Percentiles rank a stretch among this genome's conserved stretches.
These are phyloP conservation scores for Pseudeuparius sepicola DNA, from an alignment of 2,888 invertebrate genomes.

Conservation along the genomic window DNA sequence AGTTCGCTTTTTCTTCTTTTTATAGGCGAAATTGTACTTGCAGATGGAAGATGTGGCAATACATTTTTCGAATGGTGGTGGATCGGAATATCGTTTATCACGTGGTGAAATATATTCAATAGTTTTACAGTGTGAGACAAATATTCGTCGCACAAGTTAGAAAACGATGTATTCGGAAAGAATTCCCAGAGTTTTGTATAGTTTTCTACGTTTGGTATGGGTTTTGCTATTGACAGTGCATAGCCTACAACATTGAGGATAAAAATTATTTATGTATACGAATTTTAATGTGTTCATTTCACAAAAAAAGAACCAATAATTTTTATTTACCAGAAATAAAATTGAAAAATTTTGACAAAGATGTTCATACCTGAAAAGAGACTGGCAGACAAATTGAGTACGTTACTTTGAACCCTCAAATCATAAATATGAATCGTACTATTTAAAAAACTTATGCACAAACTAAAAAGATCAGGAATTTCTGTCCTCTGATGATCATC, in stretches of 20 bases:
- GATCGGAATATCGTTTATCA: constrained; percentile 62
- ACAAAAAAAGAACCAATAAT: no score
- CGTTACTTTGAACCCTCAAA: constrained; percentile 40
- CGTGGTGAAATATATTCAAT: constrained; percentile 64
- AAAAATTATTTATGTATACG: no score
- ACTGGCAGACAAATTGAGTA: constrained; percentile 46
- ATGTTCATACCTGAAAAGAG: constrained; percentile 47
- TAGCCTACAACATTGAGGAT: constrained; percentile 28
- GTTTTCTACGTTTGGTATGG: constrained; percentile 22
- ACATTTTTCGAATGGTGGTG: constrained; percentile 43
- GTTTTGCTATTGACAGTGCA: constrained; percentile 25
- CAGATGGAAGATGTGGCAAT: constrained; percentile 45
- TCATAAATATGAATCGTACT: constrained; percentile 46
- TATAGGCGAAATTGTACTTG: constrained; percentile 40
- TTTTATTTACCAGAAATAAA: no score
- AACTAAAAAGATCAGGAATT: constrained; percentile 32
- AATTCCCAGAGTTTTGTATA: constrained; percentile 34
- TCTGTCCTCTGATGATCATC: no score
- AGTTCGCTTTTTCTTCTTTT: constrained; percentile 38
- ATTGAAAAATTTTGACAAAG: no score
- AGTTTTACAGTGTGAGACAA: constrained; percentile 58
- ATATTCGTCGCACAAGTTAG: constrained; percentile 51
- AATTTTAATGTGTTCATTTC: no score
- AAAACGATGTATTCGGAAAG: constrained; percentile 39
- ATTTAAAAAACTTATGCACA: constrained; percentile 39